Base-by-base conservation (phyloP, 2,113 vertebrate species). In the Synchiropus splendidus region DNA sequence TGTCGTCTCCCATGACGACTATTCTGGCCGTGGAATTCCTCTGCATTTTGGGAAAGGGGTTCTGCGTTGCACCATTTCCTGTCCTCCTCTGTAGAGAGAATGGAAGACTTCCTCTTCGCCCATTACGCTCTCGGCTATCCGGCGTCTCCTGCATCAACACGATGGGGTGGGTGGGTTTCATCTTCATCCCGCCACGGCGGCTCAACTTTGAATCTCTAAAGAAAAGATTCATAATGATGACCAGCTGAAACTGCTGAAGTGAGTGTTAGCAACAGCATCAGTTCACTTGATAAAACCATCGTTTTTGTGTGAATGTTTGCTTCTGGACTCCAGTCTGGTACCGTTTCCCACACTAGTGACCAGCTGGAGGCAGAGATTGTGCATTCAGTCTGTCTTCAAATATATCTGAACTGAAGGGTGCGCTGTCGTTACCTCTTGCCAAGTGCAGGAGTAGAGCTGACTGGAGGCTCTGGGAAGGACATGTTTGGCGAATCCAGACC, bases 1-100 rank as follows among this genome's bases (percentile, higher is more conserved):
- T 71, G 49, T 98, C 92, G 0, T 92, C 91, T 0, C 93, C 94
- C 72, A 98, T 81, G 44, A 87, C 68, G 18, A 96, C 75, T 2
- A 98, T 73, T 30, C 86, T 87, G 17, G 93, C 94, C 0, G 88
- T 96, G 53, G 87, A 86, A 14, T 85, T 76, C 39, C 75, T 85
- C 54, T 86, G 86, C 27, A 80, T 64, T 0, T 80, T 88, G 8
- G 61, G 64, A 10, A 85, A 50, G 1, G 82, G 51, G 42, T 64
- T 74, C 0, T 71, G 69, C 39, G 45, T 32, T 0, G 37, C 3
- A 16, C 4, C 47, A 48, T 4, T 46, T 33, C 87, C 87, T 0
- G 72, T 58, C 21, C 74, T 80, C 52, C 78, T 74, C 57, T 87
- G 89, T 13, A 78, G 64, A 14, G 80, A 83, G 1, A 4, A 40